phyloP scores from a whole-genome alignment of 2,888 invertebrate genomes.

The Sinopyrophorus schimmeli region DNA sequence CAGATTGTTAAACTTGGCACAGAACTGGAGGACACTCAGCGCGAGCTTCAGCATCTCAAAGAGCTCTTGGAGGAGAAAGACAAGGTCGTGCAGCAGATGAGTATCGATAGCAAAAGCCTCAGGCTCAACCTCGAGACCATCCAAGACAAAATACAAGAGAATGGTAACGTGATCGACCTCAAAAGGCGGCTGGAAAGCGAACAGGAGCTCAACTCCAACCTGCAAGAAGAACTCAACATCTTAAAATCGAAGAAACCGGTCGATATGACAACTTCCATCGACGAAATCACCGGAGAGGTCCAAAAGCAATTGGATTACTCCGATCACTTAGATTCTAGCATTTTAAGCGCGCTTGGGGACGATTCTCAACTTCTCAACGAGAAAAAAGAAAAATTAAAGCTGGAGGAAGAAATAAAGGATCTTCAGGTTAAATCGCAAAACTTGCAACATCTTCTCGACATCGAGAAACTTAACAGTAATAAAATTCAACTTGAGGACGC shows the following conservation, averaged over 20 bases:
- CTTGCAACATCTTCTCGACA: slow-evolving; percentile 58
- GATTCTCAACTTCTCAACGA: background rate
- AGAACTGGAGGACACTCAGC: slow-evolving; percentile 51
- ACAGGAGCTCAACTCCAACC: slow-evolving; percentile 53
- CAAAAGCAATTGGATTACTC: slow-evolving; percentile 64
- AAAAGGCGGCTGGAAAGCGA: slow-evolving; percentile 62
- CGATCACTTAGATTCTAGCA: slow-evolving; percentile 62
- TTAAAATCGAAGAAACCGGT: slow-evolving; percentile 47
- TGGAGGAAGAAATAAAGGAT: slow-evolving; percentile 57
- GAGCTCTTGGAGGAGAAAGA: slow-evolving; percentile 64
- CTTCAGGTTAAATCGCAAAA: slow-evolving; percentile 56
- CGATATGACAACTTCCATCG: slow-evolving; percentile 51
- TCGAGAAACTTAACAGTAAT: slow-evolving; percentile 63
- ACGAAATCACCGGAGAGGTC: slow-evolving; percentile 61
- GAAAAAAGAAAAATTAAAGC: slow-evolving; percentile 57
- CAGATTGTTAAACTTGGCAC: slow-evolving; percentile 38
- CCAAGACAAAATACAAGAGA: slow-evolving; percentile 59
- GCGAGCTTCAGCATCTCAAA: slow-evolving; percentile 62
- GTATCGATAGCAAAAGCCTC: slow-evolving; percentile 59
- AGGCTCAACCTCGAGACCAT: slow-evolving; percentile 60
- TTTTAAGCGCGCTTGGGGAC: slow-evolving; percentile 60
- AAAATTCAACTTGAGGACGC: slow-evolving; percentile 66
- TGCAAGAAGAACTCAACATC: slow-evolving; percentile 47
- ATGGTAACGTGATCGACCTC: slow-evolving; percentile 63
- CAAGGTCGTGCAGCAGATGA: slow-evolving; percentile 62